Evolutionary conservation across 1,140 invertebrate genomes (phyloP).

Genomic region (Luehdorfia chinensis): DNA sequence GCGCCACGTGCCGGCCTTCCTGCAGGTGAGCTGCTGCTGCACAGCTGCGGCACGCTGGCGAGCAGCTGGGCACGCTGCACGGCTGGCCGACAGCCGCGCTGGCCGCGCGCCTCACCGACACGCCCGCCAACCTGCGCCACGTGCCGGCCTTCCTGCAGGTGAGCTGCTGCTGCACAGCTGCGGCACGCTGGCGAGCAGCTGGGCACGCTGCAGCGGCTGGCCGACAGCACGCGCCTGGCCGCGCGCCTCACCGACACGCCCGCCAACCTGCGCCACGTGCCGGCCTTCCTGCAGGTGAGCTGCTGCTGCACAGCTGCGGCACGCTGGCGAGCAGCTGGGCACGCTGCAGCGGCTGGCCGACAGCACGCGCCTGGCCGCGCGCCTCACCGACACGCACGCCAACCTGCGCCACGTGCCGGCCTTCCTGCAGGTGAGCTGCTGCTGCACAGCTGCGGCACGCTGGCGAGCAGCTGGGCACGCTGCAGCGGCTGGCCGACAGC

Average conservation of each 20-base stretch:
- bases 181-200: conserved; percentile 82
- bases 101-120: conserved; percentile 89
- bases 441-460: too few relatives aligned
- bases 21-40: conserved; percentile 81
- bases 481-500: conserved; percentile 80
- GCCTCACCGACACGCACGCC: conserved; percentile 90
- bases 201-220: conserved; percentile 79
- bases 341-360: conserved; percentile 80
- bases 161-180: too few relatives aligned
- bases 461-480: conserved; percentile 79
- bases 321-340: conserved; percentile 79
- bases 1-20: conserved; percentile 89
- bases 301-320: too few relatives aligned
- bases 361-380: conserved; percentile 84
- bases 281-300: conserved; percentile 84
- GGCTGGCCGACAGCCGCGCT: conserved; percentile 82
- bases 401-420: conserved; percentile 90
- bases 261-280: conserved; percentile 90
- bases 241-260: conserved; percentile 91
- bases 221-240: conserved; percentile 82
- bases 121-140: conserved; percentile 91
- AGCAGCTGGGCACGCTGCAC: conserved; percentile 81
- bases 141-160: conserved; percentile 88
- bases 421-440: conserved; percentile 83
- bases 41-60: too few relatives aligned